These are phyloP conservation scores for Arctopsyche grandis DNA, from an alignment of 1,140 invertebrate genomes.

Conservation along the genomic window DNA sequence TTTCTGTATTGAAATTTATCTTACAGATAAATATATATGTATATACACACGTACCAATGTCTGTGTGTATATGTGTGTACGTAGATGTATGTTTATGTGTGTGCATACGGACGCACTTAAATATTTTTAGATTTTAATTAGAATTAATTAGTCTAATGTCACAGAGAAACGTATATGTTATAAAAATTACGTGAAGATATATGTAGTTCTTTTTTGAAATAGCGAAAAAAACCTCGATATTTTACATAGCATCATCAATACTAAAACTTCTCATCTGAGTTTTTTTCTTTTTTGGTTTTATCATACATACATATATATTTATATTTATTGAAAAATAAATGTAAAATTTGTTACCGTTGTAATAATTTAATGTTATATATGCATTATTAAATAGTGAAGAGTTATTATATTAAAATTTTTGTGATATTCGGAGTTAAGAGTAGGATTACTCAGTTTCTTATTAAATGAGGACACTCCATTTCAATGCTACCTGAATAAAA, in stretches of 20 bases:
- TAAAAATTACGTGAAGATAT: not conserved
- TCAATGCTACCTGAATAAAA: slow-evolving; percentile 49
- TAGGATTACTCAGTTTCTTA: slow-evolving; percentile 45
- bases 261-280: not conserved
- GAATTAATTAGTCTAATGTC: slow-evolving; percentile 10
- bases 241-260: slow-evolving; percentile 1
- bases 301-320: not conserved
- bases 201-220: not conserved
- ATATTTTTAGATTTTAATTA: no score
- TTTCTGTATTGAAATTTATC: slow-evolving; percentile 42
- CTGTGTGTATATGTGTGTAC: not conserved
- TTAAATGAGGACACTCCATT: slow-evolving; percentile 50
- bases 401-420: slow-evolving; percentile 43
- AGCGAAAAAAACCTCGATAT: slow-evolving; percentile 1
- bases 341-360: slow-evolving; percentile 46
- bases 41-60: not conserved
- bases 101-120: slow-evolving; percentile 3
- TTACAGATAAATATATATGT: slow-evolving; percentile 10
- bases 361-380: slow-evolving; percentile 49
- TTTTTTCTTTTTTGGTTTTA: slow-evolving; percentile 9
- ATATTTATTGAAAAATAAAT: not conserved
- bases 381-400: slow-evolving; percentile 34
- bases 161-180: slow-evolving; percentile 23
- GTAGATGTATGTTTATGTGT: not conserved
- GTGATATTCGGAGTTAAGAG: slow-evolving; percentile 50